Base-by-base conservation (phyloP, 2,797 vertebrate genomes). In the Pristis pectinata region DNA sequence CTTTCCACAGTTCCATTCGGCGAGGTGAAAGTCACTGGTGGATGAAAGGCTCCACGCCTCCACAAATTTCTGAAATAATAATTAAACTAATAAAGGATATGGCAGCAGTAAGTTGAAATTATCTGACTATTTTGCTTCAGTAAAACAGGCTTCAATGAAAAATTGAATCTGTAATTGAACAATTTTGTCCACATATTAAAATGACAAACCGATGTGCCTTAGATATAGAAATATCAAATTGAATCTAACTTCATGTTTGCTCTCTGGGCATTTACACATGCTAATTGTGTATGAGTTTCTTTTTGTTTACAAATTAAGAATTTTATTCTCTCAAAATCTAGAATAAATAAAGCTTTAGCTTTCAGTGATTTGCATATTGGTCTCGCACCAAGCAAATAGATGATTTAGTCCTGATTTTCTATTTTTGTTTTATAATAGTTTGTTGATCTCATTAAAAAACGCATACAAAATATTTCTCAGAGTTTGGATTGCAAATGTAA, bases 21-120 rank as follows among this genome's bases (percentile, higher is more conserved):
- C 97, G 99, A 96, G 99, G 99, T 80, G 99, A 99, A 97, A 99
- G 98, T 96, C 99, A 99, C 95, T 99, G 99, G 99, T 99, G 99
- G 99, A 99, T 99, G 99, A 99, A 99, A 95, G 99, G 99, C 92
- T 99, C 99, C 95, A 99, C 99, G 87, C 99, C 99, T 93, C 98
- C 99, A 1, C 99, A 99, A 96, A 99, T 99, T 95, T 98, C 99
- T 91, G 99, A 99, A 96, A 99, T 99, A 96, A 99, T 99, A 96
- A 99, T 99, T 96, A 99, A 99, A 96, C 97, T 99, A 95, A 97
- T 99, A 94, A 99, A 99, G 97, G 99, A 99, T 96, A 99, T 99
- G 99, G 99, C 99, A 94, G 98, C 98, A 95, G 99, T 99, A 97
- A 98, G 99, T 97, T 95, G 95, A 70, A 94, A 0, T 93, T 9